A percentile compares a stretch with the other conserved stretches of the same genome.
Evolutionary conservation across 2,113 vertebrate genomes (phyloP).

Genomic region (Scatophagus argus): DNA sequence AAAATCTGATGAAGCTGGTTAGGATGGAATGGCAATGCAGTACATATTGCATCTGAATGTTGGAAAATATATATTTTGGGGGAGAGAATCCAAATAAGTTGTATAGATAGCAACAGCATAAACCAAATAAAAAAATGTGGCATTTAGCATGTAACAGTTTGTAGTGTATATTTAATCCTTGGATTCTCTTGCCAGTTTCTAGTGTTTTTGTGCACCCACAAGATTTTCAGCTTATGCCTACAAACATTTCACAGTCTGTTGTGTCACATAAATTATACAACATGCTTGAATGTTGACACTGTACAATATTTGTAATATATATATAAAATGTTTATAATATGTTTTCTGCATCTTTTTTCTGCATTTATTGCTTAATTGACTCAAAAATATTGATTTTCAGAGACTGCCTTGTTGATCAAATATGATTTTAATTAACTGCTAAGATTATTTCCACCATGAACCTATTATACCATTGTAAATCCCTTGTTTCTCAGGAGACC

Average conservation of each 20-base stretch:
- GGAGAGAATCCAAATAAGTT: background rate
- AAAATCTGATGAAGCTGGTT: too few species aligned
- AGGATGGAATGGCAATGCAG: background rate
- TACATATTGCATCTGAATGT: background rate
- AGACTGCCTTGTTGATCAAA: too few species aligned
- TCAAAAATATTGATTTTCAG: too few species aligned
- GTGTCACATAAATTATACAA: slow-evolving; percentile 8
- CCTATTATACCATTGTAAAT: too few species aligned
- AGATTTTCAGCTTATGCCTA: background rate
- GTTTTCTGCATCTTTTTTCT: too few species aligned
- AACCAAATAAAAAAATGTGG: background rate
- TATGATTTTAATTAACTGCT: too few species aligned
- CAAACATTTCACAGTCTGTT: slow-evolving; percentile 8
- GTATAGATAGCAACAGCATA: slow-evolving; percentile 1
- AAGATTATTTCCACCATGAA: too few species aligned
- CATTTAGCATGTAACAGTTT: slow-evolving; percentile 7
- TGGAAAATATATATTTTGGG: background rate
- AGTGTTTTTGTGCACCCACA: slow-evolving; percentile 19
- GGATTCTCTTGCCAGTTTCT: slow-evolving; percentile 15
- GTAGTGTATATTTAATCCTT: background rate
- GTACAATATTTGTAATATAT: slow-evolving; percentile 8
- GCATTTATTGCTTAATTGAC: background rate
- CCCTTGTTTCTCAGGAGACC: too few species aligned
- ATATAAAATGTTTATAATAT: too few species aligned
- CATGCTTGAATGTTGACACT: background rate